Evolutionary conservation across 2,797 vertebrate species (phyloP).

Genomic region (Ispidina lecontei): DNA sequence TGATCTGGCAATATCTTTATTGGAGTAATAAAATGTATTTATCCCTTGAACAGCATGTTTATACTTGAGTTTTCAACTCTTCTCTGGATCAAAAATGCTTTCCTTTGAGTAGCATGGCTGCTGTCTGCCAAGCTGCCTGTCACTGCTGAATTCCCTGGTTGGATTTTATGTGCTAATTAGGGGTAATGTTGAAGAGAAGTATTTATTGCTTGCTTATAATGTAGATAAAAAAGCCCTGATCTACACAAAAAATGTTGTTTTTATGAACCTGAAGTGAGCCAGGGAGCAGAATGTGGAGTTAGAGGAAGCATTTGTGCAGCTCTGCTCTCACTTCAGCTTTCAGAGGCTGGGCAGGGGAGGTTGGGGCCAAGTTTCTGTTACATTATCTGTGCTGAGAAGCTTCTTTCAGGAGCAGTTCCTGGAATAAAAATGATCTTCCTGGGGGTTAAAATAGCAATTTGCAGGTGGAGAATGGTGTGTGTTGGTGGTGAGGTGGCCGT

Average conservation of each 20-base stretch:
- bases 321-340: background rate
- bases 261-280: background rate
- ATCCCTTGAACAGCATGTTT: conserved; percentile 14
- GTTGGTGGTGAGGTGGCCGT: background rate
- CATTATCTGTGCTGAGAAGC: background rate
- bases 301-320: background rate
- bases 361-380: background rate
- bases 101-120: background rate
- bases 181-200: background rate
- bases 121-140: conserved; percentile 49
- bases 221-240: background rate
- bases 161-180: background rate
- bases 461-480: background rate
- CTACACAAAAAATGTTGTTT: background rate
- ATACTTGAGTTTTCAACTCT: conserved; percentile 12
- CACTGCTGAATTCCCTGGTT: background rate
- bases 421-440: background rate
- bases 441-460: background rate
- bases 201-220: background rate
- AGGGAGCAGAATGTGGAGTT: background rate
- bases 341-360: background rate
- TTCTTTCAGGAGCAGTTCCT: background rate
- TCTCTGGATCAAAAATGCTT: background rate
- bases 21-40: conserved; percentile 24
- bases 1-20: background rate